Evolutionary conservation across 2,888 invertebrate species (phyloP).

Genomic region (Ditula angustiorana): DNA sequence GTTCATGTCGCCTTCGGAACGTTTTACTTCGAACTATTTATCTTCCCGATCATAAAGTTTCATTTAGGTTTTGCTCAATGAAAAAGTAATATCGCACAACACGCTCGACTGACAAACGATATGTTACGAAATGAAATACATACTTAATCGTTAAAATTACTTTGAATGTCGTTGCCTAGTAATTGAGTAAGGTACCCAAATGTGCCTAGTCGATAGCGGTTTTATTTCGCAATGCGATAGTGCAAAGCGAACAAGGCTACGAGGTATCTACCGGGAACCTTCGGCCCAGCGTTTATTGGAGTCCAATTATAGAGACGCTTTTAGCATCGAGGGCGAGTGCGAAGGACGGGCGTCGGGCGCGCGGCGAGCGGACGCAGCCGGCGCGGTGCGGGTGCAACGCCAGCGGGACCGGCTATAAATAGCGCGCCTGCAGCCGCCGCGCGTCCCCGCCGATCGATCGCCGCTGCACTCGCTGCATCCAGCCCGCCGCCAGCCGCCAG

Average conservation of each 20-base stretch:
- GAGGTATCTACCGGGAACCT: conserved; percentile 16
- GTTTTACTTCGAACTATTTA: too few relatives aligned
- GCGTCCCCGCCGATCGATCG: conserved; percentile 24
- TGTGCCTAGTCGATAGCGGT: conserved; percentile 7
- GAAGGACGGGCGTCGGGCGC: conserved; percentile 13
- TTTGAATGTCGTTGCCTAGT: neutral
- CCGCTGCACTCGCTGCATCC: neutral
- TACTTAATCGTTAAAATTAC: neutral
- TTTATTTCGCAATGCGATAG: conserved; percentile 20
- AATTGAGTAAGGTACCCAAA: neutral
- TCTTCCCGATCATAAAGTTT: too few relatives aligned
- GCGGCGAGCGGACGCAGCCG: neutral
- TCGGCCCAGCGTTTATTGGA: conserved; percentile 21
- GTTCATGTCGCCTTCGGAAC: too few relatives aligned
- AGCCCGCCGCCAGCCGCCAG: neutral
- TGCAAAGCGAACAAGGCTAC: conserved; percentile 23
- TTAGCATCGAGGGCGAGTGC: conserved; percentile 5
- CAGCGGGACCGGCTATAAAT: conserved; percentile 24
- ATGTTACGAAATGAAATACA: too few relatives aligned
- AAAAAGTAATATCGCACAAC: too few relatives aligned
- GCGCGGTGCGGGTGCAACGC: neutral
- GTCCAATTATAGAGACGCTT: conserved; percentile 27
- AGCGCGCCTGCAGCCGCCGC: conserved; percentile 14
- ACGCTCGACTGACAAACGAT: too few relatives aligned
- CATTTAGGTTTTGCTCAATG: too few relatives aligned